Base-by-base conservation (phyloP, 2,797 vertebrate genomes). In the Brotula barbata region DNA sequence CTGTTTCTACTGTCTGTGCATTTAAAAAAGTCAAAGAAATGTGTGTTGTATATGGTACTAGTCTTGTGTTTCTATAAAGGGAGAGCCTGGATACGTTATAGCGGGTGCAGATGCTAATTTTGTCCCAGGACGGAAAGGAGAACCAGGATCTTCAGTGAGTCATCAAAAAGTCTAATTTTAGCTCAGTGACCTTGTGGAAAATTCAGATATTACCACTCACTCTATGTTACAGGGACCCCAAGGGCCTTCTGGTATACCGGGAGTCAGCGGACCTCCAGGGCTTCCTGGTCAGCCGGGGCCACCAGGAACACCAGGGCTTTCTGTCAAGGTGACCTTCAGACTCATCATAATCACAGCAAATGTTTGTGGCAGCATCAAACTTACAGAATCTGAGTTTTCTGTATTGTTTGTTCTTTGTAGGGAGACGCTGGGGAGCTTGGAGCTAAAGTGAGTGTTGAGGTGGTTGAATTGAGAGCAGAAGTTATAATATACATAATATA, bases 81-180 rank as follows among this genome's bases (percentile, higher is more conserved):
- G 95, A 1, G 94, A 96, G 36, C 94, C 95, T 1, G 95, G 95
- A 12, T 97, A 95, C 3, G 89, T 93, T 0, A 83, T 96, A 6
- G 91, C 91, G 54, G 92, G 92, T 15, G 68, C 90, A 2, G 94
- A 94, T 25, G 80, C 91, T 46, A 87, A 86, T 44, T 86, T 60
- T 6, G 75, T 91, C 71, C 92, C 93, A 0, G 94, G 94, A 7
- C 79, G 66, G 70, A 94, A 92, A 71, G 94, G 94, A 58, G 93
- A 94, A 61, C 94, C 94, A 1, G 94, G 94, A 6, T 88, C 89
- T 1, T 85, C 93, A 11, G 95, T 96, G 69, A 92, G 93, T 92
- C 0, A 48, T 17, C 25, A 28, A 28, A 28, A 28, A 28, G 7
- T 39, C 14, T 7, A 40, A 31, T 45, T 23, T 60, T 56, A n/a